Evolutionary conservation across 2,797 vertebrate species (phyloP).

Genomic region (Heliangelus exortis): DNA sequence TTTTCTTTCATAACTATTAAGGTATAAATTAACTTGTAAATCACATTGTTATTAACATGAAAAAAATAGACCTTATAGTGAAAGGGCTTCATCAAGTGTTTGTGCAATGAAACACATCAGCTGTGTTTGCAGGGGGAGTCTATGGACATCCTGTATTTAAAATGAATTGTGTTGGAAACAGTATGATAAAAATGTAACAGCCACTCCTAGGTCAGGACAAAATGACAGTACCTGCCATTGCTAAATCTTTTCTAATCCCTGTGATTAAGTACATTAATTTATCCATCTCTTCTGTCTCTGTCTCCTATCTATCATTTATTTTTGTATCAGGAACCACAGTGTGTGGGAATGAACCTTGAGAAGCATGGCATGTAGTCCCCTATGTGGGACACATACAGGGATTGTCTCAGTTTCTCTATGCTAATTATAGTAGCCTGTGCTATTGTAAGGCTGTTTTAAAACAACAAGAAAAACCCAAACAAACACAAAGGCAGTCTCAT

Average conservation of each 20-base stretch:
- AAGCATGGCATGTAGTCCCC: not conserved
- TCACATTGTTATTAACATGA: not conserved
- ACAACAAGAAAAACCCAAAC: not conserved
- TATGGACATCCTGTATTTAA: constrained; percentile 6
- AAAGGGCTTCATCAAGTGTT: constrained; percentile 1
- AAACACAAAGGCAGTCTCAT: not conserved
- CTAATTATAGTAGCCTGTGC: not conserved
- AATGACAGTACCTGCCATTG: not conserved
- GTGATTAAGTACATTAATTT: constrained; percentile 15
- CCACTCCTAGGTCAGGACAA: constrained; percentile 34
- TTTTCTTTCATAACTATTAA: constrained; percentile 4
- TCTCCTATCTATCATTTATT: constrained; percentile 37
- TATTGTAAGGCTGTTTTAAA: not conserved
- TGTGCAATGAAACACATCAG: not conserved
- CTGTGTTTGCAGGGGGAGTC: not conserved
- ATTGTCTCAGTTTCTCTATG: not conserved
- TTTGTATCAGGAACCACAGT: not conserved
- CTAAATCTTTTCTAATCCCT: constrained; percentile 54
- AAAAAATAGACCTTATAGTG: not conserved
- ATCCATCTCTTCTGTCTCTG: constrained; percentile 12
- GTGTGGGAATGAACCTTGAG: not conserved
- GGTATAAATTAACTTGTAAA: constrained; percentile 36
- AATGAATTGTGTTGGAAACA: constrained; percentile 30
- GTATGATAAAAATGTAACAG: constrained; percentile 31
- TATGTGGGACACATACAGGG: not conserved